A percentile compares a stretch with the other conserved stretches of the same genome.
Evolutionary conservation across 2,888 invertebrate genomes (phyloP).

Genomic region (Dicyrtomina minuta): DNA sequence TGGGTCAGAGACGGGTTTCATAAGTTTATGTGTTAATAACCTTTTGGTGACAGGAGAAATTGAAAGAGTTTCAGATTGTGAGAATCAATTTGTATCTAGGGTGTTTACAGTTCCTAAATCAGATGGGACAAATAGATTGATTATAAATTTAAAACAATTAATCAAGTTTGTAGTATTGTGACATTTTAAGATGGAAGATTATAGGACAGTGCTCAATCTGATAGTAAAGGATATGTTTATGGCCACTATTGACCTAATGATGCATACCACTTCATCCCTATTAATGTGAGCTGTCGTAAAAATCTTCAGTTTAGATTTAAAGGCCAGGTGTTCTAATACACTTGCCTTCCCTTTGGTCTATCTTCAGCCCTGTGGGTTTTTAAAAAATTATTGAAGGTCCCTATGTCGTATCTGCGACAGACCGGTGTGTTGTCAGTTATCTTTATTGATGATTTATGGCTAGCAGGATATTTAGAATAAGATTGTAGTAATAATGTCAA

Average conservation of each 20-base stretch:
- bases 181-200: conserved; percentile 40
- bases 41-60: neutral
- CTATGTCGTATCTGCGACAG: no score
- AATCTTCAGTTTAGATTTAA: conserved; percentile 32
- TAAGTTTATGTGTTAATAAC: neutral
- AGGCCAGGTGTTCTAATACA: conserved; percentile 18
- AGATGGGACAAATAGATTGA: conserved; percentile 20
- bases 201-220: conserved; percentile 22
- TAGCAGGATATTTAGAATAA: no score
- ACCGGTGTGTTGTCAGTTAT: no score
- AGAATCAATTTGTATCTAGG: conserved; percentile 25
- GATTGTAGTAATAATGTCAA: no score
- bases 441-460: no score
- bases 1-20: no score
- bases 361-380: conserved; percentile 24
- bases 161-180: conserved; percentile 25
- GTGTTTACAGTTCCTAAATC: conserved; percentile 35
- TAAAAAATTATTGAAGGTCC: conserved; percentile 28
- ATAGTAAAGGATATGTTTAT: conserved; percentile 13
- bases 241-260: conserved; percentile 32
- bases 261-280: conserved; percentile 30
- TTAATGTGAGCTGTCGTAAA: conserved; percentile 4
- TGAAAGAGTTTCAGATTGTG: neutral
- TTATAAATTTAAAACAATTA: conserved; percentile 38
- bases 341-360: conserved; percentile 35